These are phyloP conservation scores for Cataglyphis altisquamis DNA, from an alignment of 2,888 invertebrate species.

Conservation along the genomic window DNA sequence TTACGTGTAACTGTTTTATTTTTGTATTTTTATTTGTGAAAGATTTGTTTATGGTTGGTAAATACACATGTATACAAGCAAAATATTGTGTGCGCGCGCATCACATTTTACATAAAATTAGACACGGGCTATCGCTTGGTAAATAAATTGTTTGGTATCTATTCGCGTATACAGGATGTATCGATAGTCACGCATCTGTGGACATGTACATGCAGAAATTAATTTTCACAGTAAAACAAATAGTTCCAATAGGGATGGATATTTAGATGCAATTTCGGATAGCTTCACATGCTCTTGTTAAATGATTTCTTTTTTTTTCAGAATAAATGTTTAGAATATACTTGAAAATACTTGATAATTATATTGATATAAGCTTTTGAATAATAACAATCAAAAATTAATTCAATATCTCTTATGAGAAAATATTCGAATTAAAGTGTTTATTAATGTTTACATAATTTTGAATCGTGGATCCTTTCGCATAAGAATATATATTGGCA, in stretches of 20 bases:
- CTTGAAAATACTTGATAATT: neutral
- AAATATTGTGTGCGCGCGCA: constrained; percentile 31
- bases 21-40: constrained; percentile 57
- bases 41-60: constrained; percentile 34
- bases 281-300: neutral
- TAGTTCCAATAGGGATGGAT: neutral
- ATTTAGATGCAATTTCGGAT: neutral
- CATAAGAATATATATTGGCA: constrained; percentile 64
- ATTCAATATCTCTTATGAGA: constrained; percentile 2
- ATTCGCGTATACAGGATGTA: constrained; percentile 7
- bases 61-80: constrained; percentile 46
- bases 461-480: constrained; percentile 9
- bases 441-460: neutral
- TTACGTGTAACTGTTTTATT: constrained; percentile 61
- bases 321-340: neutral
- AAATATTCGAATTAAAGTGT: neutral
- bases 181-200: constrained; percentile 25
- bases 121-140: constrained; percentile 34
- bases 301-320: neutral
- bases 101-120: constrained; percentile 25
- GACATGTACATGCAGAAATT: constrained; percentile 5
- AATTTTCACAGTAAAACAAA: neutral
- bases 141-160: constrained; percentile 9
- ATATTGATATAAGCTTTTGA: neutral
- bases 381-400: constrained; percentile 8